Percentiles rank a stretch among this genome's conserved stretches.
These are phyloP conservation scores for Pinna nobilis DNA, from an alignment of 1,140 invertebrate genomes.

Conservation along the genomic window DNA sequence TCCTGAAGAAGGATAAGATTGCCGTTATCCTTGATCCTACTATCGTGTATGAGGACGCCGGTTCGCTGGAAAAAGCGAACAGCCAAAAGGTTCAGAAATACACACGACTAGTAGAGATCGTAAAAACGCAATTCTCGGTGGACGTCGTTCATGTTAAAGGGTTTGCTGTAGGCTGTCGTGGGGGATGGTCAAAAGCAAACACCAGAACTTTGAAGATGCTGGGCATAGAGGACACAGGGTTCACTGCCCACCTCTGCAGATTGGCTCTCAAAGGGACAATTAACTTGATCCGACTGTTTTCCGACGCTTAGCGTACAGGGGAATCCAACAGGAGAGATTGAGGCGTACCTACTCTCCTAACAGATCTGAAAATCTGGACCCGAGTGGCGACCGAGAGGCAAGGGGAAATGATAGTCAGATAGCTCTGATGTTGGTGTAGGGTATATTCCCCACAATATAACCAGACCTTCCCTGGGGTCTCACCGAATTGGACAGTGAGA, in stretches of 20 bases:
- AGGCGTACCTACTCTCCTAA: too few relatives aligned
- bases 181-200: conserved; percentile 21
- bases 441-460: too few relatives aligned
- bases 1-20: not conserved
- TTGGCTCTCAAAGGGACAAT: conserved; percentile 28
- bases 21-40: conserved; percentile 29
- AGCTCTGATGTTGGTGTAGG: too few relatives aligned
- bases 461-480: too few relatives aligned
- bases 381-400: too few relatives aligned
- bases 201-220: not conserved
- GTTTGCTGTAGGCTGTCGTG: conserved; percentile 16
- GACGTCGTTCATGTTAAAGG: not conserved
- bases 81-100: not conserved
- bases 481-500: too few relatives aligned
- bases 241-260: conserved; percentile 14
- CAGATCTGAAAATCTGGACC: too few relatives aligned
- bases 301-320: conserved; percentile 6
- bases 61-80: conserved; percentile 15
- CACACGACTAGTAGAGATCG: not conserved
- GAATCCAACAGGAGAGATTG: too few relatives aligned
- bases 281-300: conserved; percentile 8
- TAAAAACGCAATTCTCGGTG: not conserved
- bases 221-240: conserved; percentile 18
- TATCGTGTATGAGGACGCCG: conserved; percentile 5
- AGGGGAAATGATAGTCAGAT: not conserved